Conservation (phyloP, 2,113 vertebrate genomes). For the Polypterus senegalus region DNA sequence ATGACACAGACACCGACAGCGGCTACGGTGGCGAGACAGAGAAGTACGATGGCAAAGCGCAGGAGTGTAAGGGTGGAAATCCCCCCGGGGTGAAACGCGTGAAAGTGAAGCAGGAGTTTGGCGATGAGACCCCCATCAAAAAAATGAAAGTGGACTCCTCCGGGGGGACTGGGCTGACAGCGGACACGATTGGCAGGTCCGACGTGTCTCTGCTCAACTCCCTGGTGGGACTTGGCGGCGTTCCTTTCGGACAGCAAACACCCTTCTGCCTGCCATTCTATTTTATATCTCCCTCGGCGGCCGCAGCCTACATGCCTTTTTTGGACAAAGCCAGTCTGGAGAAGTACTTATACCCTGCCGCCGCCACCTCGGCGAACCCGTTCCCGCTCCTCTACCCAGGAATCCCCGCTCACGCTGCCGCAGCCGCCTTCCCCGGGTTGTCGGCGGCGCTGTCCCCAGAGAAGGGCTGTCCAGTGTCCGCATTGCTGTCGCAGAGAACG, state of each 20-base stretch:
- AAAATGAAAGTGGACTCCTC: conserved; percentile 54
- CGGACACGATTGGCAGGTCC: conserved; percentile 38
- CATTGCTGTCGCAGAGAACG: conserved; percentile 23
- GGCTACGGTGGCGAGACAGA: conserved; percentile 85
- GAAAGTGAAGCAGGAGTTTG: conserved; percentile 77
- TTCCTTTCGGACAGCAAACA: conserved; percentile 59
- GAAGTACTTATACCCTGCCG: conserved; percentile 66
- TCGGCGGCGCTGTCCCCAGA: conserved; percentile 34
- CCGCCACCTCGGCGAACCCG: conserved; percentile 49
- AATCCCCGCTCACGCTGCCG: conserved; percentile 43
- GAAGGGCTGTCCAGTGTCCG: conserved; percentile 26
- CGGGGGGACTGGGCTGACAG: conserved; percentile 21
- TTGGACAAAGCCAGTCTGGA: conserved; percentile 74
- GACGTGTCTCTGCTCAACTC: conserved; percentile 69
- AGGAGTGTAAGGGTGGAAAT: conserved; percentile 34
- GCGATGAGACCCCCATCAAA: conserved; percentile 58
- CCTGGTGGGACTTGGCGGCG: conserved; percentile 63
- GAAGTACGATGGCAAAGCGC: conserved; percentile 41
- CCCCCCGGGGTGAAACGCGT: conserved; percentile 32
- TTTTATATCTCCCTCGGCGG: conserved; percentile 76
- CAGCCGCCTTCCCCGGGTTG: conserved; percentile 48
- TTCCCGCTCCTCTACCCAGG: conserved; percentile 72
- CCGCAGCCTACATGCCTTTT: conserved; percentile 73
- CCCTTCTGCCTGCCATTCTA: conserved; percentile 83
- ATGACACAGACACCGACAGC: conserved; percentile 92